phyloP scores from a whole-genome alignment of 2,888 invertebrate genomes.

The Operophtera brumata region DNA sequence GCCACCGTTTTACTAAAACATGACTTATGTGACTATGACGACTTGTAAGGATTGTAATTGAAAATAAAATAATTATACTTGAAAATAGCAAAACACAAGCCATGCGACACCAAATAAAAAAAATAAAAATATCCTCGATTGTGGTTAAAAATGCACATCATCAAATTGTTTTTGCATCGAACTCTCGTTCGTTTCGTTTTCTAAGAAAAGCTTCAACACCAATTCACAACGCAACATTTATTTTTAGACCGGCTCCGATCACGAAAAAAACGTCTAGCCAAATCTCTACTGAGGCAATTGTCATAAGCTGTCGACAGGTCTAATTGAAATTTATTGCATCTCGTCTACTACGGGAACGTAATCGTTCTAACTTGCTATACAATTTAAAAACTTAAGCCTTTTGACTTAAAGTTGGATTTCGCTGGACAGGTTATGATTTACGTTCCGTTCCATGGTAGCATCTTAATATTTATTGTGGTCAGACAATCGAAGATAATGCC shows the following conservation, averaged over 20 bases:
- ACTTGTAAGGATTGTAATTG: too few relatives aligned
- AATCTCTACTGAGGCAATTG: constrained; percentile 69
- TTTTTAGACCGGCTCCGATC: constrained; percentile 24
- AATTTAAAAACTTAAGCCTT: constrained; percentile 42
- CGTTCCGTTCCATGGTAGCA: constrained; percentile 39
- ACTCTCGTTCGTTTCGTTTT: neutral
- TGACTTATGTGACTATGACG: too few relatives aligned
- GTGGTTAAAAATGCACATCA: neutral
- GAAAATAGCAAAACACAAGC: too few relatives aligned
- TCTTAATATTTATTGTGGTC: constrained; percentile 58
- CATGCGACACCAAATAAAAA: too few relatives aligned
- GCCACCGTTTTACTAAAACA: too few relatives aligned
- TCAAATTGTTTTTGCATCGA: neutral
- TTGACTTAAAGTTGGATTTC: constrained; percentile 37
- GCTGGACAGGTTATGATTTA: constrained; percentile 30
- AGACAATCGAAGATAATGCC: constrained; percentile 67
- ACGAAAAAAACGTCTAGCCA: constrained; percentile 53
- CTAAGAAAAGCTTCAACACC: neutral
- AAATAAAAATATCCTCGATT: too few relatives aligned
- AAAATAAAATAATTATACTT: too few relatives aligned
- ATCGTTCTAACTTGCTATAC: constrained; percentile 31
- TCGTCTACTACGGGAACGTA: constrained; percentile 57
- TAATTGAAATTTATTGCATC: constrained; percentile 79
- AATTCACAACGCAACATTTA: constrained; percentile 7
- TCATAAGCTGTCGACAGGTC: constrained; percentile 65